Conservation (phyloP, 2,113 vertebrate species). For the Syngnathus floridae region DNA sequence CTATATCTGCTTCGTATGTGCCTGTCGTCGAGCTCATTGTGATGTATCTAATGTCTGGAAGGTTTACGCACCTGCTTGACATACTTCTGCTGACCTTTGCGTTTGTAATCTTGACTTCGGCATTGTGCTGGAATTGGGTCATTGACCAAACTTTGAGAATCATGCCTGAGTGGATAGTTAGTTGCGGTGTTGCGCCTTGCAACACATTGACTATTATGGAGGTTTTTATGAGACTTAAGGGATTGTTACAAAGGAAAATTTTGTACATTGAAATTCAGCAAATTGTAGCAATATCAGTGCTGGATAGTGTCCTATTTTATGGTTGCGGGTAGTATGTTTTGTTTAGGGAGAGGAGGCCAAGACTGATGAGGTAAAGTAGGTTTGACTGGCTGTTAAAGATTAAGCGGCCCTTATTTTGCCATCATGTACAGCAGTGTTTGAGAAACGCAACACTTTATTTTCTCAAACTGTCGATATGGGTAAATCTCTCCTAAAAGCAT, state of each 20-base stretch:
- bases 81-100: background rate
- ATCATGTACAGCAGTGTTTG: constrained; percentile 26
- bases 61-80: background rate
- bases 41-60: background rate
- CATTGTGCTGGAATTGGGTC: background rate
- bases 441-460: constrained; percentile 32
- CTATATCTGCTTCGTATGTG: background rate
- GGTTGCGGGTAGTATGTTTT: constrained; percentile 14
- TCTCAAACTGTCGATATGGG: constrained; percentile 46
- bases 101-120: background rate
- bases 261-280: background rate
- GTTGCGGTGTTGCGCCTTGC: background rate
- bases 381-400: constrained; percentile 24
- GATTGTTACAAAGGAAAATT: background rate
- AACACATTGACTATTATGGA: background rate
- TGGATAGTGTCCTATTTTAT: background rate
- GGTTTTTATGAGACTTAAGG: background rate
- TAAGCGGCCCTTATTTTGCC: constrained; percentile 51
- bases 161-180: background rate
- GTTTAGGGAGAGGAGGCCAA: constrained; percentile 14
- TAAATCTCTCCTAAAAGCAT: constrained; percentile 4
- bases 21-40: background rate
- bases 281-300: background rate
- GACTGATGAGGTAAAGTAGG: constrained; percentile 15
- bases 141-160: background rate